Evolutionary conservation across 2,888 invertebrate genomes (phyloP).

Genomic region (Tetramorium bicarinatum): DNA sequence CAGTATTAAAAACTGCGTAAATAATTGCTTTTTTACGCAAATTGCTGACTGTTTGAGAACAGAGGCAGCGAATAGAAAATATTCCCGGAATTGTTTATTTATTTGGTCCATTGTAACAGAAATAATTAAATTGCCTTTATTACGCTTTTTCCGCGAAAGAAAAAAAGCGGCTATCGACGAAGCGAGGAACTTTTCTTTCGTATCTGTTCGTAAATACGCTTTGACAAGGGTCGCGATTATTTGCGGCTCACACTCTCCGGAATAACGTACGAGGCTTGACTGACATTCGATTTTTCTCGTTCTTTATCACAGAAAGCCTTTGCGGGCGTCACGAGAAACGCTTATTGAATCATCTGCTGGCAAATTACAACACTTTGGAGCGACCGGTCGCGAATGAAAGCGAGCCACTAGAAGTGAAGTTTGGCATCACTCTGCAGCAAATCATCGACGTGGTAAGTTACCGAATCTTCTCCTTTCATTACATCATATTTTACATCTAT

Average conservation of each 20-base stretch:
- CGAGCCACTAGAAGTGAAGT: slow-evolving; percentile 95
- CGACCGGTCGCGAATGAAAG: slow-evolving; percentile 97
- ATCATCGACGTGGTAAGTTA: slow-evolving; percentile 97
- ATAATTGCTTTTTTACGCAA: slow-evolving; percentile 13
- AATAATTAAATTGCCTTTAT: slow-evolving; percentile 21
- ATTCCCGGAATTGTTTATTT: slow-evolving; percentile 12
- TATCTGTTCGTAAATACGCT: slow-evolving; percentile 42
- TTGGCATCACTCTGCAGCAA: slow-evolving; percentile 96
- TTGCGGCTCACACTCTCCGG: slow-evolving; percentile 24
- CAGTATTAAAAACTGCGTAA: neutral
- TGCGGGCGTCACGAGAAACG: slow-evolving; percentile 97
- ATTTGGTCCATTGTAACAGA: neutral
- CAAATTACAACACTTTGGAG: slow-evolving; percentile 95
- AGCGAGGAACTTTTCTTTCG: slow-evolving; percentile 7
- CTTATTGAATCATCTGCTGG: slow-evolving; percentile 93
- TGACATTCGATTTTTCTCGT: slow-evolving; percentile 53
- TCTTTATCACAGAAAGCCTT: slow-evolving; percentile 91
- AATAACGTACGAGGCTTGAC: slow-evolving; percentile 31
- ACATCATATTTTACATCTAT: neutral
- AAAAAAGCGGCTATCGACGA: neutral
- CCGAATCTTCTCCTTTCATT: neutral
- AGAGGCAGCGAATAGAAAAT: slow-evolving; percentile 17
- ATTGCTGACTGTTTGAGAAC: neutral
- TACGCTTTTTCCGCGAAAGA: slow-evolving; percentile 1
- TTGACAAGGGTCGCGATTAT: slow-evolving; percentile 51